Evolutionary conservation across 2,888 invertebrate genomes (phyloP), one percentile per base, ranked within the genome.

Genomic region (Omphaloscelis lunosa): DNA sequence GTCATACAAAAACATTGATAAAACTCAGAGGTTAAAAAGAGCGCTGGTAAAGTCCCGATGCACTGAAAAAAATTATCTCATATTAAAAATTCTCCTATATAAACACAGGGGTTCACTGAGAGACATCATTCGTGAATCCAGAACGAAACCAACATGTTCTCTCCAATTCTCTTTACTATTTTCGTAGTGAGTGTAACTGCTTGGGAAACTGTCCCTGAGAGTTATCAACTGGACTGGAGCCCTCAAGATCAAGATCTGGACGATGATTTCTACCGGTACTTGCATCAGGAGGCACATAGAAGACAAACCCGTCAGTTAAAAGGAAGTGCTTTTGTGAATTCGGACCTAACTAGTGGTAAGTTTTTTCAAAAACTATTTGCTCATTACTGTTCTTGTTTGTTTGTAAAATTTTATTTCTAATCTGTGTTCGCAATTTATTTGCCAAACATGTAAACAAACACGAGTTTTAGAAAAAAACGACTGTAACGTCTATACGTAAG

Each of bases 321-420:
- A 15, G 91, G 91, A 8, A 87, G 83, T 51, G 5, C 85, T n/a
- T 75, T 76, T 3, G 8, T 78, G n/a, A 92, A 92, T 83, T 88
- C 89, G 0, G 92, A 93, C 65, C 87, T 88, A 0, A 88, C 86
- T 39, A 86, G 87, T 0, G 88, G 88, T 48, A 20, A 72, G 80
- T 56, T 6, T 9, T 23, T 20, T 53, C 53, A 17, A n/a, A n/a
- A 53, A n/a, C 11, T 53, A 53, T n/a, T n/a, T 62, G 23, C 23
- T 62, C 15, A 3, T 34, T 34, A 20, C 34, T 12, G 11, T 20
- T 27, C 15, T 27, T 27, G 59, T 59, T 27, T n/a, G 41, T 41
- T 41, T 34, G 34, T 34, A 34, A 34, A 34, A 34, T n/a, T n/a
- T n/a, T n/a, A n/a, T n/a, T n/a, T n/a, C n/a, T n/a, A n/a, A n/a